A percentile compares a stretch with the other conserved stretches of the same genome.
Evolutionary conservation across 2,888 invertebrate genomes (phyloP).

Genomic region (Himalopsyche kuldschensis): DNA sequence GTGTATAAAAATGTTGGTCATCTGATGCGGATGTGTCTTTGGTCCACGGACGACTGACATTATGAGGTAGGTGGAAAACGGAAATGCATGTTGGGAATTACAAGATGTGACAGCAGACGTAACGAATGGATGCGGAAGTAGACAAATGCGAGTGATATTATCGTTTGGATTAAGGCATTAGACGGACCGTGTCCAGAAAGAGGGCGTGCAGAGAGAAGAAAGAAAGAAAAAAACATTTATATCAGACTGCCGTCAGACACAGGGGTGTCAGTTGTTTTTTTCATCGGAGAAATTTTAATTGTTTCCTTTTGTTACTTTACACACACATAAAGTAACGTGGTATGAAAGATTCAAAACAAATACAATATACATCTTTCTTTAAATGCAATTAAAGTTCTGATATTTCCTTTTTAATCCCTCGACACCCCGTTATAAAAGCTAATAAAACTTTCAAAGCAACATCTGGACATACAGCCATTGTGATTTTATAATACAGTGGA

Average conservation of each 20-base stretch:
- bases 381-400: no score
- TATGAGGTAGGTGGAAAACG: neutral
- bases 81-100: neutral
- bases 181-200: neutral
- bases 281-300: neutral
- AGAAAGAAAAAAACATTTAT: neutral
- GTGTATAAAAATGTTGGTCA: neutral
- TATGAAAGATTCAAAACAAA: no score
- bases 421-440: no score
- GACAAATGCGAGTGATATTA: constrained; percentile 31
- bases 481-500: no score
- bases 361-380: no score
- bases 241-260: neutral
- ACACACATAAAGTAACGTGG: neutral
- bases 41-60: neutral
- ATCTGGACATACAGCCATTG: no score
- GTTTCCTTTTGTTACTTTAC: neutral
- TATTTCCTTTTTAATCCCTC: no score
- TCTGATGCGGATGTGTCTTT: neutral
- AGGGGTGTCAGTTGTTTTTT: neutral
- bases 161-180: constrained; percentile 31
- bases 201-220: neutral
- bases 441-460: no score
- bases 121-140: constrained; percentile 24
- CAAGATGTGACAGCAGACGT: constrained; percentile 20